Conservation (phyloP, 2,888 invertebrate species). For the Falcaria lacertinaria region DNA sequence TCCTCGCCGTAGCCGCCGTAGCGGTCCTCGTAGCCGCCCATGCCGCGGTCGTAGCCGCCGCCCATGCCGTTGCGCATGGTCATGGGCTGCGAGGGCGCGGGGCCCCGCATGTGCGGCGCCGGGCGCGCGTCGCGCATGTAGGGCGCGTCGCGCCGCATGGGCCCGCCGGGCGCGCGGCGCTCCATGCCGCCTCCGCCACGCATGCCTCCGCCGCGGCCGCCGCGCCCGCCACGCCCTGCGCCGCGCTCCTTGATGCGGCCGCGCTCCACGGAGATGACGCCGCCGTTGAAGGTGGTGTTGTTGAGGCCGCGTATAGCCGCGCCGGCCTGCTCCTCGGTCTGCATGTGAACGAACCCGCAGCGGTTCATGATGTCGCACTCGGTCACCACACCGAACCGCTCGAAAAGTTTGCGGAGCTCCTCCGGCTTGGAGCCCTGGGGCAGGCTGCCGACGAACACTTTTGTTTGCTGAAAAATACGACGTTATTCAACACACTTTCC, state of each 20-base stretch:
- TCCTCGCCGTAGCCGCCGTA: conserved; percentile 69
- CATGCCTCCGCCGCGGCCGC: conserved; percentile 72
- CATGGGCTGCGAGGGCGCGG: conserved; percentile 52
- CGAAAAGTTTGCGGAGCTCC: conserved; percentile 90
- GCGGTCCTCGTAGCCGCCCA: conserved; percentile 57
- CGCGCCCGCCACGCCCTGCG: conserved; percentile 67
- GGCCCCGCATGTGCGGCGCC: conserved; percentile 49
- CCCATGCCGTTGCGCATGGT: conserved; percentile 48
- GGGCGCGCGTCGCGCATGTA: conserved; percentile 52
- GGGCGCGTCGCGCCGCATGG: conserved; percentile 49
- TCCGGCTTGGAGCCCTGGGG: conserved; percentile 91
- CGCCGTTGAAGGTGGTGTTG: conserved; percentile 90
- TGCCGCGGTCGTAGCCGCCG: conserved; percentile 50
- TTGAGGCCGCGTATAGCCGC: conserved; percentile 90
- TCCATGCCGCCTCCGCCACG: conserved; percentile 55
- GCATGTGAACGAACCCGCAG: conserved; percentile 96
- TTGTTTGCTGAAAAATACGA: conserved; percentile 81
- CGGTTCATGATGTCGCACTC: conserved; percentile 97
- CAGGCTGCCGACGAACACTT: conserved; percentile 96
- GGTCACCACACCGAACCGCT: conserved; percentile 91
- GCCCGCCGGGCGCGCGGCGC: conserved; percentile 50
- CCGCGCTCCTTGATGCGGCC: conserved; percentile 87
- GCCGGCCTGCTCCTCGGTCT: conserved; percentile 88
- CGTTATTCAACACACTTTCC: conserved; percentile 9
- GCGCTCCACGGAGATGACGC: conserved; percentile 90